These are phyloP conservation scores for Subacronicta megacephala DNA, from an alignment of 2,888 invertebrate species.

Conservation along the genomic window DNA sequence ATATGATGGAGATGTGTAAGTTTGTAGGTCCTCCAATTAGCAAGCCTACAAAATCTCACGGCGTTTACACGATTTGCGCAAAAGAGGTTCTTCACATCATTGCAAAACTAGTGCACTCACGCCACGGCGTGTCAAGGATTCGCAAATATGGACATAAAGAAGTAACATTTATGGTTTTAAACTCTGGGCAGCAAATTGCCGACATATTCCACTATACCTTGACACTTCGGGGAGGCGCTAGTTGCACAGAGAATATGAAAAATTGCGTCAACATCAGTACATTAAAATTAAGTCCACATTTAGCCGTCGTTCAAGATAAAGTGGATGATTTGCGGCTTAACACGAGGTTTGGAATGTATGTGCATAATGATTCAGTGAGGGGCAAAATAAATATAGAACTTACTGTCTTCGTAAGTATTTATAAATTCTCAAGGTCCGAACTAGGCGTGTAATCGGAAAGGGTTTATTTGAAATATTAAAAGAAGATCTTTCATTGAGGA, in stretches of 20 bases:
- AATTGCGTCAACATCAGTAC: too few species aligned
- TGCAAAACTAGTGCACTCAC: constrained; percentile 23
- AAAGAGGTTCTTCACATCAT: constrained; percentile 20
- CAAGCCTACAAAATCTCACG: constrained; percentile 18
- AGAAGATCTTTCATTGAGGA: too few species aligned
- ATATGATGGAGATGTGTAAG: background rate
- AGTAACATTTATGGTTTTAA: background rate
- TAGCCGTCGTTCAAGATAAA: too few species aligned
- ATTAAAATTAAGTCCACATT: too few species aligned
- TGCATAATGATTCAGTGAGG: too few species aligned
- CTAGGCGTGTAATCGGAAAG: too few species aligned
- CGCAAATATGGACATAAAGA: constrained; percentile 2
- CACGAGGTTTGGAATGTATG: background rate
- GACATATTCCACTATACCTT: background rate
- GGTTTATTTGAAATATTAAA: too few species aligned
- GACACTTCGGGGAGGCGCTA: too few species aligned
- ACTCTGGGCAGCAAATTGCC: constrained; percentile 1
- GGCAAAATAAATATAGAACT: too few species aligned
- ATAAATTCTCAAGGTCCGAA: too few species aligned
- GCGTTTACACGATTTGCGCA: constrained; percentile 21
- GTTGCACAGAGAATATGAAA: too few species aligned
- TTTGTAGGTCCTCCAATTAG: constrained; percentile 20
- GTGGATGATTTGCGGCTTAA: background rate
- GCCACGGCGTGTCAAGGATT: constrained; percentile 32
- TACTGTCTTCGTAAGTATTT: too few species aligned